Evolutionary conservation across 2,113 vertebrate genomes (phyloP).

Genomic region (Plestiodon gilberti): DNA sequence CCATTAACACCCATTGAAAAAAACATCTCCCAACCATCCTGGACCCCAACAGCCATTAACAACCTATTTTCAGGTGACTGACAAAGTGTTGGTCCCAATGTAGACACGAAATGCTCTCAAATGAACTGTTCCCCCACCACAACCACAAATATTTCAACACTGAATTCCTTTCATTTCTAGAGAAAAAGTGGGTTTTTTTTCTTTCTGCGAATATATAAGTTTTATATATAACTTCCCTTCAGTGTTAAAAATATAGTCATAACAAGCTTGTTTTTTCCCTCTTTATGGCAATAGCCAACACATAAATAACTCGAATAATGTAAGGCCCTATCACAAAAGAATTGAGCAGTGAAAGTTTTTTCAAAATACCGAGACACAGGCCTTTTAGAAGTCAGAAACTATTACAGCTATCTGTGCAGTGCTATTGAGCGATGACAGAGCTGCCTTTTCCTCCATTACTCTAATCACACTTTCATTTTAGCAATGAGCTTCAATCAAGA

Average conservation of each 20-base stretch:
- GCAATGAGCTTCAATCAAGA: not conserved
- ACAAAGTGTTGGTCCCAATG: not conserved
- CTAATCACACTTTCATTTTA: constrained; percentile 1
- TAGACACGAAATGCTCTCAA: not conserved
- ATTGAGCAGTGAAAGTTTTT: no score
- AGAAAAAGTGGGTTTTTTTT: not conserved
- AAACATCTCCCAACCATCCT: no score
- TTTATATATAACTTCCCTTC: not conserved
- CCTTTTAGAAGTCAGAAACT: not conserved
- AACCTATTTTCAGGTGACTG: no score
- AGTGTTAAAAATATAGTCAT: not conserved
- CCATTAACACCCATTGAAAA: no score
- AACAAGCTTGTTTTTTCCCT: not conserved
- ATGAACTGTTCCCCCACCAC: not conserved
- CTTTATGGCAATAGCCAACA: not conserved
- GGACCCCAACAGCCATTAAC: no score
- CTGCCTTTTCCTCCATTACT: not conserved
- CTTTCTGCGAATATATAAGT: not conserved
- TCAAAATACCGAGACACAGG: not conserved
- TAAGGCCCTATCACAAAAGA: not conserved
- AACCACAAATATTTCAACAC: no score
- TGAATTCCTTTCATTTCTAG: not conserved
- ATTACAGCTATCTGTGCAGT: not conserved
- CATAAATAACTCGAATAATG: not conserved
- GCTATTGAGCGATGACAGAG: constrained; percentile 5